A percentile compares a stretch with the other conserved stretches of the same genome.
Conservation (phyloP, 2,797 vertebrate genomes). For the Erethizon dorsatum region DNA sequence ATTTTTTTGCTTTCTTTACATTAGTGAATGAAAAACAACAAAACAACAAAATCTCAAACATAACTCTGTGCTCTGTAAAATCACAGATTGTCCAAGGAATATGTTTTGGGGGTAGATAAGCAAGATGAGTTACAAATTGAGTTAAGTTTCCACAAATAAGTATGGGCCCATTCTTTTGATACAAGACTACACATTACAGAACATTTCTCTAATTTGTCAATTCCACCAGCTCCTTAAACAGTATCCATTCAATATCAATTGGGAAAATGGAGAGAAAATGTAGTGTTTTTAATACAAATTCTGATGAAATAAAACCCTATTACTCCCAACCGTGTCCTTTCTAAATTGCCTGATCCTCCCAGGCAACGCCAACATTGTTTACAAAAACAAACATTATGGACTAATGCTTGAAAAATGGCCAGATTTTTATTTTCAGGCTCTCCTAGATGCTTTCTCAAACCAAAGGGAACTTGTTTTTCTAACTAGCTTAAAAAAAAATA, state of each 20-base stretch:
- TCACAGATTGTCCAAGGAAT: background rate
- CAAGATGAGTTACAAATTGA: background rate
- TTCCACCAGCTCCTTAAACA: background rate
- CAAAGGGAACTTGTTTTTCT: conserved; percentile 19
- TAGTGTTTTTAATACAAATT: background rate
- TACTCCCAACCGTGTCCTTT: background rate
- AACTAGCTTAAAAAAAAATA: background rate
- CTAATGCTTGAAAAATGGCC: background rate
- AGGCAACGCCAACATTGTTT: background rate
- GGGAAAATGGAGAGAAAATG: background rate
- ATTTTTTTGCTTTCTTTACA: conserved; percentile 46
- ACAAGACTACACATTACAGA: background rate
- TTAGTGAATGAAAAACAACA: conserved; percentile 30
- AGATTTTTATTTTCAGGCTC: background rate
- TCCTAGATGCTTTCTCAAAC: conserved; percentile 40
- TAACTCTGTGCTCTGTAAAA: conserved; percentile 14
- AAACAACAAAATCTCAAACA: background rate
- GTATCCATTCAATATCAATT: background rate
- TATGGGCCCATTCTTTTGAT: background rate
- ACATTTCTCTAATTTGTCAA: background rate
- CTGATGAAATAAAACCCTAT: conserved; percentile 35
- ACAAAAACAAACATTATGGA: background rate
- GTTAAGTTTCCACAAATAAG: background rate
- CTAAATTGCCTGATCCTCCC: background rate
- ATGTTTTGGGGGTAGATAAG: background rate